Evolutionary conservation across 2,797 vertebrate species (phyloP).

Genomic region (Micropoecilia bifurca): DNA sequence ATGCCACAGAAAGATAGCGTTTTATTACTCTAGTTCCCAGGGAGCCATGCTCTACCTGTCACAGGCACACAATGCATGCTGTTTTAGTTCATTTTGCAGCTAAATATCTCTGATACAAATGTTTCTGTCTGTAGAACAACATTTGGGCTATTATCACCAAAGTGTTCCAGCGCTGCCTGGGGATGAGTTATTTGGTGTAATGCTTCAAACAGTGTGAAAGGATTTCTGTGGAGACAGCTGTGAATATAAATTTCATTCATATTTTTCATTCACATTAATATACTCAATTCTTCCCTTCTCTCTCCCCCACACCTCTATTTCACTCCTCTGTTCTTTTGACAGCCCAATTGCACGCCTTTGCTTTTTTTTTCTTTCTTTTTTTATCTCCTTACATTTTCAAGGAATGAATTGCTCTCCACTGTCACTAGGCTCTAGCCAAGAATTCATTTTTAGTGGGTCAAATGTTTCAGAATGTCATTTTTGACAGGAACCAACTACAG

Average conservation of each 20-base stretch:
- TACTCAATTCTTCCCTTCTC: slow-evolving; percentile 62
- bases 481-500: slow-evolving; percentile 80
- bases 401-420: slow-evolving; percentile 80
- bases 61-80: slow-evolving; percentile 75
- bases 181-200: slow-evolving; percentile 62
- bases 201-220: slow-evolving; percentile 57
- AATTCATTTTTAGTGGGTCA: slow-evolving; percentile 85
- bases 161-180: slow-evolving; percentile 55
- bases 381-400: slow-evolving; percentile 82
- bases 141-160: slow-evolving; percentile 74
- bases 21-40: slow-evolving; percentile 95
- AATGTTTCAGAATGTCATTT: slow-evolving; percentile 84
- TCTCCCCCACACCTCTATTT: slow-evolving; percentile 10
- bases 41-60: slow-evolving; percentile 92
- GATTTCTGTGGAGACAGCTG: slow-evolving; percentile 55
- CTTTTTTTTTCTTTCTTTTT: slow-evolving; percentile 49
- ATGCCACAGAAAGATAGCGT: slow-evolving; percentile 89
- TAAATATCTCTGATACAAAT: slow-evolving; percentile 79
- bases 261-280: slow-evolving; percentile 78
- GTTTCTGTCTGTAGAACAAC: slow-evolving; percentile 62
- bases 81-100: slow-evolving; percentile 79
- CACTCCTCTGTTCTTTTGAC: slow-evolving; percentile 69
- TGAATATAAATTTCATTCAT: slow-evolving; percentile 77
- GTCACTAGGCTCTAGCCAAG: slow-evolving; percentile 74
- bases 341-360: slow-evolving; percentile 74